phyloP scores from a whole-genome alignment of 2,888 invertebrate genomes.

The Bellardia pandia region DNA sequence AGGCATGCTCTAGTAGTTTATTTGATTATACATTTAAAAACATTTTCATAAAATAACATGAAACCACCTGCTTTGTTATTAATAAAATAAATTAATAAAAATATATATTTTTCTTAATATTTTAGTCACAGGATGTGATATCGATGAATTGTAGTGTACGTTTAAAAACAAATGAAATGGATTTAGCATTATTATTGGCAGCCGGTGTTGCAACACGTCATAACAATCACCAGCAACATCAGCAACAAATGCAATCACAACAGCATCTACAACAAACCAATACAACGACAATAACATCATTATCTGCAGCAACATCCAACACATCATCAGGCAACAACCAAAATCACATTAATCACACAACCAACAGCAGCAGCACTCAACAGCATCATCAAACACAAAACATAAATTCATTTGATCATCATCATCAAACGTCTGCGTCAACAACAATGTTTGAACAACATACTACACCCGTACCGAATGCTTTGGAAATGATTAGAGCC shows the following conservation, averaged over 20 bases:
- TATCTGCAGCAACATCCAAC: constrained; percentile 79
- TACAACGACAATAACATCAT: constrained; percentile 71
- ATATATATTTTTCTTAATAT: constrained; percentile 34
- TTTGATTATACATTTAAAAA: constrained; percentile 10
- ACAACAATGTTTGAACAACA: constrained; percentile 70
- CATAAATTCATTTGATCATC: constrained; percentile 66
- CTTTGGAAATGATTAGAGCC: constrained; percentile 63
- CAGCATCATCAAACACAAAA: constrained; percentile 59
- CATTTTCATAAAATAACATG: neutral
- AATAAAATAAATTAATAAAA: neutral
- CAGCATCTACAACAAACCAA: constrained; percentile 27
- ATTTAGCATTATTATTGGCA: constrained; percentile 82
- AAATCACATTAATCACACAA: constrained; percentile 34
- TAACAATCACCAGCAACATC: constrained; percentile 68
- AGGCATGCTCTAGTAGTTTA: constrained; percentile 39
- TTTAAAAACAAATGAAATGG: constrained; percentile 84
- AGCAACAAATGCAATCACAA: constrained; percentile 66
- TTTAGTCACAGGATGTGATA: constrained; percentile 84
- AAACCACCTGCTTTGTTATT: neutral
- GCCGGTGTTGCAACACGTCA: constrained; percentile 68
- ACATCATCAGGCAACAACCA: constrained; percentile 48
- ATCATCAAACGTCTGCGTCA: constrained; percentile 47
- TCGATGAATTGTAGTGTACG: constrained; percentile 84
- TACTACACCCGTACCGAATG: constrained; percentile 65
- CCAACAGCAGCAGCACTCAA: constrained; percentile 17